These are phyloP conservation scores for Drosophila serrata DNA, from an alignment of 1,140 invertebrate species.

Conservation along the genomic window DNA sequence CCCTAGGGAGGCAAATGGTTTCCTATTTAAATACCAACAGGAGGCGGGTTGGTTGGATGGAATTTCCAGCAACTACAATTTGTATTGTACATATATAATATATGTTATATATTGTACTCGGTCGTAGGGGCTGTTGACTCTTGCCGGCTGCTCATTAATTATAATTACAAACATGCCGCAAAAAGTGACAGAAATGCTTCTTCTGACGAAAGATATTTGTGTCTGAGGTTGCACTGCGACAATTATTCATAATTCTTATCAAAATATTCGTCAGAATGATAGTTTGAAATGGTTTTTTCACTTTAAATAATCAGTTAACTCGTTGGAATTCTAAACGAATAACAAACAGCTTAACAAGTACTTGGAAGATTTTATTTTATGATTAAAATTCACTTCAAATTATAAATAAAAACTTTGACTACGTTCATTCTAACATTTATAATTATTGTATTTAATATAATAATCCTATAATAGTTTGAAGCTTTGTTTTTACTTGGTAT, in stretches of 20 bases:
- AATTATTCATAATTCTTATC: neutral
- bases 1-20: slow-evolving; percentile 28
- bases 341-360: neutral
- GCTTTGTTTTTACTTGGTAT: no score
- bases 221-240: slow-evolving; percentile 9
- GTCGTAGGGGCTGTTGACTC: slow-evolving; percentile 33
- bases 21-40: slow-evolving; percentile 34
- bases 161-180: slow-evolving; percentile 68
- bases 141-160: slow-evolving; percentile 71
- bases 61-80: slow-evolving; percentile 19
- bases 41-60: neutral
- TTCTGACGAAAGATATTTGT: slow-evolving; percentile 17
- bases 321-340: neutral
- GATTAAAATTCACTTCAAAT: neutral
- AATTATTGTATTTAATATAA: no score
- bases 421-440: no score
- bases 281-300: neutral
- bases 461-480: no score
- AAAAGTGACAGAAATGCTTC: slow-evolving; percentile 42
- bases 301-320: neutral
- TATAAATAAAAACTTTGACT: neutral
- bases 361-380: neutral
- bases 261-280: neutral
- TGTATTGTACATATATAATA: neutral
- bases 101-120: neutral